phyloP scores from a whole-genome alignment of 1,140 invertebrate genomes.

The Chironomus striatipennis region DNA sequence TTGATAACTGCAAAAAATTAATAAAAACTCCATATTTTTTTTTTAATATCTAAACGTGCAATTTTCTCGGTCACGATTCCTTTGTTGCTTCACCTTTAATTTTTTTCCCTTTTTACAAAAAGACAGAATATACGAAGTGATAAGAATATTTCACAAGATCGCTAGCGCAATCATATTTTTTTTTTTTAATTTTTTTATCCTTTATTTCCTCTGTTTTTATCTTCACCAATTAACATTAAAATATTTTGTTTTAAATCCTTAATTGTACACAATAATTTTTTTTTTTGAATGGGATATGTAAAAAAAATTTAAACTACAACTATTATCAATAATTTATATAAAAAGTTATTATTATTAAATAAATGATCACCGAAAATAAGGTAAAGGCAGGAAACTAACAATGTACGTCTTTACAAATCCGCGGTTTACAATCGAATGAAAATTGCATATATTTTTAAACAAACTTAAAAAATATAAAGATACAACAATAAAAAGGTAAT shows the following conservation, averaged over 20 bases:
- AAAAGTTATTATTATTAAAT: too few relatives aligned
- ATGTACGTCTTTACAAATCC: conserved; percentile 6
- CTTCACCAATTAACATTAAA: neutral
- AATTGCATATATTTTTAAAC: conserved; percentile 18
- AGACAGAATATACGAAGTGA: neutral
- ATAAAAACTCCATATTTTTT: neutral
- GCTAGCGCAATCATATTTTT: neutral
- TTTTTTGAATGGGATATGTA: too few relatives aligned
- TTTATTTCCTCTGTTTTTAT: neutral
- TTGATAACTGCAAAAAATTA: conserved; percentile 15
- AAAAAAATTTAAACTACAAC: too few relatives aligned
- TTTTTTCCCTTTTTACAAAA: neutral
- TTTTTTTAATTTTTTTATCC: neutral
- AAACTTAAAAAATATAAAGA: conserved; percentile 15
- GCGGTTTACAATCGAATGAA: conserved; percentile 19
- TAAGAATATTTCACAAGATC: conserved; percentile 18
- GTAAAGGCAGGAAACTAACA: neutral
- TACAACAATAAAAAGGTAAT: neutral
- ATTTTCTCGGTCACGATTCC: neutral
- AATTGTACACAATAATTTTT: neutral
- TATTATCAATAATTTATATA: too few relatives aligned
- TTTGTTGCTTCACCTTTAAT: conserved; percentile 1
- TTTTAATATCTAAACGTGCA: conserved; percentile 17
- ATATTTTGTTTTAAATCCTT: neutral
- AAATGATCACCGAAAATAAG: too few relatives aligned